phyloP scores from a whole-genome alignment of 1,140 invertebrate species.

The Riptortus pedestris region DNA sequence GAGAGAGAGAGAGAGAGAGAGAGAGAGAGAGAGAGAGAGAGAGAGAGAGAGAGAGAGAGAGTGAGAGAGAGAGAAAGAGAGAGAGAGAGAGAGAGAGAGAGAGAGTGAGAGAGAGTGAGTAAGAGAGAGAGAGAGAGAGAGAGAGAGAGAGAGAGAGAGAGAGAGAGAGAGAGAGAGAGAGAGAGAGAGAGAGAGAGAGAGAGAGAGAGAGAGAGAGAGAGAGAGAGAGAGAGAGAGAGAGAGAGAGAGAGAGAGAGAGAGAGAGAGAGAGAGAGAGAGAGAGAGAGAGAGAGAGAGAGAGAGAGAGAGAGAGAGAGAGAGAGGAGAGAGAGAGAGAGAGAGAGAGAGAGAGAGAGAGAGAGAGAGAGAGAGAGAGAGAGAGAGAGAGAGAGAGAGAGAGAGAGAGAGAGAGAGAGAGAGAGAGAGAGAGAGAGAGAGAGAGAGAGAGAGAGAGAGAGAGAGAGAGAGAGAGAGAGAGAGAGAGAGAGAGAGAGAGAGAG shows the following conservation, averaged over 20 bases:
- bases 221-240: slow-evolving; percentile 17
- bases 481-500: slow-evolving; percentile 17
- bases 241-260: slow-evolving; percentile 21
- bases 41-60: slow-evolving; percentile 19
- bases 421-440: slow-evolving; percentile 16
- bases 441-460: slow-evolving; percentile 19
- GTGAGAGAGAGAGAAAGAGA: slow-evolving; percentile 8
- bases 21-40: slow-evolving; percentile 16
- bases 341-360: slow-evolving; percentile 12
- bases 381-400: slow-evolving; percentile 18
- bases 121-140: slow-evolving; percentile 16
- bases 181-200: slow-evolving; percentile 10
- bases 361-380: slow-evolving; percentile 19
- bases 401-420: slow-evolving; percentile 19
- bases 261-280: slow-evolving; percentile 10
- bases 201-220: slow-evolving; percentile 12
- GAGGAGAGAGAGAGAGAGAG: slow-evolving; percentile 12
- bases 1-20: slow-evolving; percentile 10
- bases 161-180: slow-evolving; percentile 13
- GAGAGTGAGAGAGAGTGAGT: too few species aligned
- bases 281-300: slow-evolving; percentile 17
- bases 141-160: slow-evolving; percentile 13
- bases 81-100: slow-evolving; percentile 13
- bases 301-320: slow-evolving; percentile 19
- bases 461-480: slow-evolving; percentile 19